Evolutionary conservation across 2,797 vertebrate species (phyloP).

Genomic region (Varecia variegata): DNA sequence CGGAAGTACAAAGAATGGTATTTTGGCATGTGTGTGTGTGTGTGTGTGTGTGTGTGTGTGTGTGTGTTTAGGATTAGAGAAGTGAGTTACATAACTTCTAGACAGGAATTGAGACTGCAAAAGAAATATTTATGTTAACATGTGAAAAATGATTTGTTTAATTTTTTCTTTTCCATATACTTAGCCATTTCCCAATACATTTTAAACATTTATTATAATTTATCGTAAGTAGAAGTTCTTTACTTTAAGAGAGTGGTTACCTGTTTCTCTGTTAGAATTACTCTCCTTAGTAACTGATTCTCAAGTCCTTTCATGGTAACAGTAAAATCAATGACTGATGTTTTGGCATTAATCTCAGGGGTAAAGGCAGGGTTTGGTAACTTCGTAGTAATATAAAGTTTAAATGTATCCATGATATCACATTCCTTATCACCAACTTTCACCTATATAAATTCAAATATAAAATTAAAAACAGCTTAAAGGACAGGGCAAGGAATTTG

Average conservation of each 20-base stretch:
- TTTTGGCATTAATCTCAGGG: slow-evolving; percentile 87
- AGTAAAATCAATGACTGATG: slow-evolving; percentile 87
- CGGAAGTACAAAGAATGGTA: background rate
- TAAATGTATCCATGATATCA: slow-evolving; percentile 84
- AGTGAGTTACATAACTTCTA: background rate
- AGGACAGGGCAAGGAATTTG: background rate
- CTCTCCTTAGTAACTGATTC: slow-evolving; percentile 86
- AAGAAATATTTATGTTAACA: slow-evolving; percentile 41
- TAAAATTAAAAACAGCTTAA: background rate
- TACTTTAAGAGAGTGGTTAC: slow-evolving; percentile 75
- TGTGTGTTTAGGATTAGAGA: background rate
- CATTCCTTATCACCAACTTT: slow-evolving; percentile 87
- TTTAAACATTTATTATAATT: background rate
- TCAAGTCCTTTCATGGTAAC: slow-evolving; percentile 88
- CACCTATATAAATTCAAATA: slow-evolving; percentile 77
- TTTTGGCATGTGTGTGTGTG: too few relatives aligned
- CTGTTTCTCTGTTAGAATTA: slow-evolving; percentile 88
- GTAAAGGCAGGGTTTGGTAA: slow-evolving; percentile 87
- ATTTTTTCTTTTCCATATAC: background rate
- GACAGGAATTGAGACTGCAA: background rate
- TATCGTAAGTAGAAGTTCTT: background rate
- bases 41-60: background rate
- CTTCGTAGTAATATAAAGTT: slow-evolving; percentile 86
- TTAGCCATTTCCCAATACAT: background rate
- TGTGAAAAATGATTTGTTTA: background rate